Evolutionary conservation across 2,113 vertebrate species (phyloP).

Genomic region (Willisornis vidua): DNA sequence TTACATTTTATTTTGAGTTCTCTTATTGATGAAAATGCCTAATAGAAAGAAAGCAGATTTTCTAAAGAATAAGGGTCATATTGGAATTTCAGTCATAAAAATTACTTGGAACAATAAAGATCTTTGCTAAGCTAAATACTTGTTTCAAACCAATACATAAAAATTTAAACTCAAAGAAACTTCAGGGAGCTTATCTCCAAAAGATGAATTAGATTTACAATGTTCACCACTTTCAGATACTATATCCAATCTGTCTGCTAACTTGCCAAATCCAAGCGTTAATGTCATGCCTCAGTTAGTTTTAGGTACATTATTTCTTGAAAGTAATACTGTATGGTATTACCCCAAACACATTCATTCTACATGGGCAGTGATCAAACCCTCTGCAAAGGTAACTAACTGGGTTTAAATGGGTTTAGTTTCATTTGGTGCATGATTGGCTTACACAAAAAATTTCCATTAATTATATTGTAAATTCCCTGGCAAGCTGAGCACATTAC

Average conservation of each 20-base stretch:
- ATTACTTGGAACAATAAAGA: not conserved
- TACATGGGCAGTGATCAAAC: not conserved
- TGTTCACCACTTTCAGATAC: not conserved
- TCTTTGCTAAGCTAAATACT: not conserved
- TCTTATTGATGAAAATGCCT: not conserved
- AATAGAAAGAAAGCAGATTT: not conserved
- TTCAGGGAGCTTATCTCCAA: not conserved
- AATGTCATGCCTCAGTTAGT: not conserved
- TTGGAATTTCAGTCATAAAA: not conserved
- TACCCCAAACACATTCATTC: not conserved
- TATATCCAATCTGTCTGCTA: not conserved
- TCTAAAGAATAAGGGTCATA: not conserved
- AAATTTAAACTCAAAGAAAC: not conserved
- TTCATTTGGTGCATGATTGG: not conserved
- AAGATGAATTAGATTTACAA: not conserved
- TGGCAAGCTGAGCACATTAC: constrained; percentile 5
- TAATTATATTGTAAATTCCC: not conserved
- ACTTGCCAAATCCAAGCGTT: not conserved
- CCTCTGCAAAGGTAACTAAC: not conserved
- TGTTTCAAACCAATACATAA: not conserved
- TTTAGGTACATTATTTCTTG: not conserved
- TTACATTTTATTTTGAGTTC: not conserved
- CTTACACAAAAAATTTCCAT: not conserved
- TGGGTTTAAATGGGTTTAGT: not conserved
- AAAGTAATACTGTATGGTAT: not conserved